Evolutionary conservation across 1,140 invertebrate species (phyloP), one percentile per base, ranked within the genome.

Genomic region (Yoshiicerus persimilis): DNA sequence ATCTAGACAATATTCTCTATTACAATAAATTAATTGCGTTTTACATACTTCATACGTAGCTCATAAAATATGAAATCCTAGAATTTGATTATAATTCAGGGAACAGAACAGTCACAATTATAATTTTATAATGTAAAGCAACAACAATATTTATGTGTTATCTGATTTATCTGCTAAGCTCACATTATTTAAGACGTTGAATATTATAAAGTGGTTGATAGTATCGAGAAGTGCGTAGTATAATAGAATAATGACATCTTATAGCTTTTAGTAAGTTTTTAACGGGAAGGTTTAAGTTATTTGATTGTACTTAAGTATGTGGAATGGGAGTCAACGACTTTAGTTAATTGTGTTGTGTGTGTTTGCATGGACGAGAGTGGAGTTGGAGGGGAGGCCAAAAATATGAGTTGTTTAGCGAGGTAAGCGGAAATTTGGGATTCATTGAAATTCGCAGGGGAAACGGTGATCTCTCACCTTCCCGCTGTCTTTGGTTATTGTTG

Each of bases 381-480:
- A 41, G 39, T 1, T 11, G 9, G 41, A 47, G 70, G 34, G 70
- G 16, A 77, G 38, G 32, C 6, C 34, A 38, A 80, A 34, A 34
- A n/a, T n/a, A n/a, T n/a, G n/a, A 34, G 70, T 77, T 77, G 70
- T 38, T 32, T n/a, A 6, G 75, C 16, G 3, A 20, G 16, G 75
- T 9, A n/a, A 80, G 75, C 75, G 75, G 34, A 38, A 38, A 80
- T 77, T 77, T 77, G 75, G 75, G 27, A 38, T 80, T 80, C 32
- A 70, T 30, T 70, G 25, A 36, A 80, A 80, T 80, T 80, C 32
- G 75, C 75, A 34, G 34, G 75, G 75, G 75, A 80, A 80, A 80
- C 75, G 75, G 75, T 80, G 83, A 84, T 84, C 83, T 84, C 83
- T 84, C 83, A 84, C 83, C 83, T 84, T 47, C 83, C 83, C 83